Conservation (phyloP, 2,113 vertebrate species). For the Corythornis madagascariensis region DNA sequence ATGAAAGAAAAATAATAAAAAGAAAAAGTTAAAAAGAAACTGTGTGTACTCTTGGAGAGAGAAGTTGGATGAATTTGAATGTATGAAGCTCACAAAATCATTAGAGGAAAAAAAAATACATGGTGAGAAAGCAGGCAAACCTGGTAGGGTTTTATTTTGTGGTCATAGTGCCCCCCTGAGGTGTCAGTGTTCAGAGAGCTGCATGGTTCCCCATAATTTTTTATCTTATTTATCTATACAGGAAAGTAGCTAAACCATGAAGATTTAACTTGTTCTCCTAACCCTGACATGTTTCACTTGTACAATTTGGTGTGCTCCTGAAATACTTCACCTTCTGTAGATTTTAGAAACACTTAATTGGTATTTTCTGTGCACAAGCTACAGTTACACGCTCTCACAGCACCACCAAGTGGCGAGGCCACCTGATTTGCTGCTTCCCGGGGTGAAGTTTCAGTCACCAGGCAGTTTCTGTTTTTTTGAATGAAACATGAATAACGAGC, state of each 20-base stretch:
- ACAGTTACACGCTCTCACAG: rapidly evolving
- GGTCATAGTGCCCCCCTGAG: conserved; percentile 59
- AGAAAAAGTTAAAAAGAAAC: neutral
- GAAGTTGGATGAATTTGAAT: neutral
- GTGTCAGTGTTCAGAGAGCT: neutral
- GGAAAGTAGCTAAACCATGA: neutral
- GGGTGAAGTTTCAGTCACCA: no score
- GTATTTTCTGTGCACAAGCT: rapidly evolving
- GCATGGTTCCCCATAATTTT: neutral
- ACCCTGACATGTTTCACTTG: neutral
- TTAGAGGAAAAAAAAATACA: neutral
- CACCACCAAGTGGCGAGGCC: neutral
- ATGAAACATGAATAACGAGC: no score
- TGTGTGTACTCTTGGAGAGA: neutral
- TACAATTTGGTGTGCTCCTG: rapidly evolving
- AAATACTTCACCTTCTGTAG: rapidly evolving
- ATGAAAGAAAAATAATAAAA: neutral
- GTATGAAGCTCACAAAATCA: rapidly evolving
- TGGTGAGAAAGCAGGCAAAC: rapidly evolving
- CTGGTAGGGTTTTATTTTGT: neutral
- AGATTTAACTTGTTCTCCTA: neutral
- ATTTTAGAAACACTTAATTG: rapidly evolving
- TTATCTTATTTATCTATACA: neutral
- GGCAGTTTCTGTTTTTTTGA: neutral
- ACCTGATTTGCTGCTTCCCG: rapidly evolving